These are phyloP conservation scores for Gobius niger DNA, from an alignment of 2,113 vertebrate species.

Conservation along the genomic window DNA sequence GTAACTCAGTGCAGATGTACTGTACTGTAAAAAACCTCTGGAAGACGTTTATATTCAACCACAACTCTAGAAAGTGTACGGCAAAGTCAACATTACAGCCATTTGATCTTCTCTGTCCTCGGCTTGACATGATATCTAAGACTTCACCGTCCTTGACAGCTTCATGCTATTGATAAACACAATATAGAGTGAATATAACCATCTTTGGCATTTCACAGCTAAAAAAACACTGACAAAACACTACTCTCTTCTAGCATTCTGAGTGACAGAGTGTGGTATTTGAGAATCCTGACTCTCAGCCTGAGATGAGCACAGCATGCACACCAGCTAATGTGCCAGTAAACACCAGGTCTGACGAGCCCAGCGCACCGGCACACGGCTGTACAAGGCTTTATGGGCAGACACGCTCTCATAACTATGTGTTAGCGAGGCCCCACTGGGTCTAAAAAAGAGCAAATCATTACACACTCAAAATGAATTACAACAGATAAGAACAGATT, in stretches of 20 bases:
- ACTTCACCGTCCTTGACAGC: conserved; percentile 31
- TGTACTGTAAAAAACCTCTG: conserved; percentile 29
- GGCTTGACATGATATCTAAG: conserved; percentile 23
- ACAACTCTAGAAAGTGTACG: conserved; percentile 37
- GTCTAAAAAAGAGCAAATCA: conserved; percentile 14
- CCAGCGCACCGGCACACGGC: conserved; percentile 24
- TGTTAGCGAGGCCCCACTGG: conserved; percentile 38
- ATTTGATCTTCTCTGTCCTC: conserved; percentile 52
- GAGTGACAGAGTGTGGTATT: conserved; percentile 15
- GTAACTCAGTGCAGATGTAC: conserved; percentile 65
- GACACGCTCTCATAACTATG: conserved; percentile 8
- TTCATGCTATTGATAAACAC: conserved; percentile 38
- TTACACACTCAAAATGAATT: no score
- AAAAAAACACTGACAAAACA: neutral
- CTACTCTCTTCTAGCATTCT: conserved; percentile 6
- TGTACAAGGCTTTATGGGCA: conserved; percentile 31
- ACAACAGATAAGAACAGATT: no score
- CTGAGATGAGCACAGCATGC: conserved; percentile 3
- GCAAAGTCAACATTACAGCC: conserved; percentile 47
- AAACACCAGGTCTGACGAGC: conserved; percentile 8
- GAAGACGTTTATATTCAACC: conserved; percentile 53
- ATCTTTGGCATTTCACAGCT: conserved; percentile 17
- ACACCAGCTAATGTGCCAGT: neutral
- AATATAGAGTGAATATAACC: conserved; percentile 25
- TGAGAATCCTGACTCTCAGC: conserved; percentile 14